Conservation (phyloP, 2,888 invertebrate genomes). For the Aspidiotus rigidus region DNA sequence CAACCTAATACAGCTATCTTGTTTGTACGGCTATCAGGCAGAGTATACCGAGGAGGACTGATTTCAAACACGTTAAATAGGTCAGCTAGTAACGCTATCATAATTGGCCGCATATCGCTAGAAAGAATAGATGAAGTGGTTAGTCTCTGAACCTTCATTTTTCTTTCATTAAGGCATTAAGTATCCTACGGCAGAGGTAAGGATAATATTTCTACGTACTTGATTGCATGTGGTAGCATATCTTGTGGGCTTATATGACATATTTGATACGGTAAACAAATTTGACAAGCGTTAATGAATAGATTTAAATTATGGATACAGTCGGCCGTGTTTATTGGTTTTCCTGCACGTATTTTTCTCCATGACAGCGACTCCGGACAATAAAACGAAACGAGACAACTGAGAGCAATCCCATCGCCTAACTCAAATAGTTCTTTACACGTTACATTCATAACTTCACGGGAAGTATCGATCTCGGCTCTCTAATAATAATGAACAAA, state of each 20-base stretch:
- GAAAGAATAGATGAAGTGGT: conserved; percentile 41
- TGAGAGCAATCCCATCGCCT: conserved; percentile 82
- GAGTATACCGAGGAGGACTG: conserved; percentile 56
- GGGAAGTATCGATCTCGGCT: too few species aligned
- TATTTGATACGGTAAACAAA: conserved; percentile 74
- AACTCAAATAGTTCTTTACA: conserved; percentile 75
- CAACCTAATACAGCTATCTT: too few species aligned
- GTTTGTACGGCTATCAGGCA: background rate
- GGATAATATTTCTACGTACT: too few species aligned
- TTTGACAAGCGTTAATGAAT: conserved; percentile 76
- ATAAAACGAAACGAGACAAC: conserved; percentile 81
- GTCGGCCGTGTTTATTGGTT: conserved; percentile 72
- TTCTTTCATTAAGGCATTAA: too few species aligned
- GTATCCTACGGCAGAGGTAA: too few species aligned
- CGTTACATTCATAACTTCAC: too few species aligned
- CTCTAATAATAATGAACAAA: too few species aligned
- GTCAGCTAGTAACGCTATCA: conserved; percentile 85
- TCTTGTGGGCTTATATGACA: conserved; percentile 95
- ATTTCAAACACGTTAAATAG: conserved; percentile 89
- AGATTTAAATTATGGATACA: conserved; percentile 83
- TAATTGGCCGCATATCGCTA: conserved; percentile 83
- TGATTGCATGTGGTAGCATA: conserved; percentile 51
- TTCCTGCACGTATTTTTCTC: conserved; percentile 52
- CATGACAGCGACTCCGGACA: conserved; percentile 70
- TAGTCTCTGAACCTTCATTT: too few species aligned